phyloP scores from a whole-genome alignment of 2,888 invertebrate species.

The Rhamnusium bicolor region DNA sequence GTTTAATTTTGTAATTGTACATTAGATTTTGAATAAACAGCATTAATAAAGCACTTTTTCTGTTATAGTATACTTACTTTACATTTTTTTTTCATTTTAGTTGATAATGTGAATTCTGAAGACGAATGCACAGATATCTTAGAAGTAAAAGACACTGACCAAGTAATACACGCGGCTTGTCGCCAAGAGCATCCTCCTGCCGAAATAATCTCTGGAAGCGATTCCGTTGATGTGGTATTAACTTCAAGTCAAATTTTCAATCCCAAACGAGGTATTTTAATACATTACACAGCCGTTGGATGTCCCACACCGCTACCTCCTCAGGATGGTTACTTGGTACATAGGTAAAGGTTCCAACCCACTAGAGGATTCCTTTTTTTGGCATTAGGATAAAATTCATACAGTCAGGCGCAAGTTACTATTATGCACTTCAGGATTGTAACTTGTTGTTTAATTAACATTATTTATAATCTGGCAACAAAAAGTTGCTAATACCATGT shows the following conservation, averaged over 20 bases:
- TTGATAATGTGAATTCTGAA: conserved; percentile 44
- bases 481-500: too few species aligned
- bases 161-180: conserved; percentile 73
- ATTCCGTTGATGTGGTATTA: conserved; percentile 69
- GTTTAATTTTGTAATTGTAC: too few species aligned
- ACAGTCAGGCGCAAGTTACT: too few species aligned
- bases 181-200: conserved; percentile 74
- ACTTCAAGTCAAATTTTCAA: conserved; percentile 53
- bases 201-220: conserved; percentile 72
- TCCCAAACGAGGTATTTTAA: conserved; percentile 78
- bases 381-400: too few species aligned
- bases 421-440: too few species aligned
- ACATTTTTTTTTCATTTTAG: too few species aligned
- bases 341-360: conserved; percentile 72
- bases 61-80: too few species aligned
- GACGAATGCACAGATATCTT: conserved; percentile 72
- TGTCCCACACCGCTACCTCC: conserved; percentile 79
- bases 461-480: too few species aligned
- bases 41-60: too few species aligned
- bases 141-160: conserved; percentile 72
- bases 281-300: conserved; percentile 78
- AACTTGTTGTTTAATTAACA: too few species aligned
- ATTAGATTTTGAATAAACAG: too few species aligned
- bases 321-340: conserved; percentile 79
- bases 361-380: too few species aligned